A percentile compares a stretch with the other conserved stretches of the same genome.
Conservation (phyloP, 2,888 invertebrate genomes). For the Drosophila melanosoma region DNA sequence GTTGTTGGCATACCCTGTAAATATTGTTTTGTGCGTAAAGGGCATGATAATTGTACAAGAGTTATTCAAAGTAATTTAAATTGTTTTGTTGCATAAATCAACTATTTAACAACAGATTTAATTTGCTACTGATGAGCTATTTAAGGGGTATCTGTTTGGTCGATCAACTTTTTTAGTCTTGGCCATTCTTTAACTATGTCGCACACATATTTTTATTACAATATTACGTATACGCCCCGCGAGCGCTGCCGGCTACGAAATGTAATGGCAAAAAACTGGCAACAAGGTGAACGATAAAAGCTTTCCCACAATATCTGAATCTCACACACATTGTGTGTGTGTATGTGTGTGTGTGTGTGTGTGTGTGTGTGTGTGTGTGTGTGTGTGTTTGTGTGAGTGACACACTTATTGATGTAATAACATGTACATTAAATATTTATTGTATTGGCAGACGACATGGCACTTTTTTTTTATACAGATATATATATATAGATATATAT, state of each 20-base stretch:
- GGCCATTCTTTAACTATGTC: slow-evolving; percentile 1
- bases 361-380: slow-evolving; percentile 6
- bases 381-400: slow-evolving; percentile 56
- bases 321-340: slow-evolving; percentile 2
- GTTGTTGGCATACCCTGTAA: slow-evolving; percentile 21
- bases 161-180: not conserved
- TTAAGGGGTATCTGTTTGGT: not conserved
- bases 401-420: slow-evolving; percentile 78
- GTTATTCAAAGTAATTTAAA: not conserved
- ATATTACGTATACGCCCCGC: slow-evolving; percentile 65
- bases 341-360: slow-evolving; percentile 4
- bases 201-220: slow-evolving; percentile 36
- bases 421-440: slow-evolving; percentile 80
- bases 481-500: not conserved
- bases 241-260: slow-evolving; percentile 52
- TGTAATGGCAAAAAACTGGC: slow-evolving; percentile 48
- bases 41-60: not conserved
- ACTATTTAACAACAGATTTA: not conserved
- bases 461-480: slow-evolving; percentile 57
- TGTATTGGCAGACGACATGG: slow-evolving; percentile 80
- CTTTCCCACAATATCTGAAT: slow-evolving; percentile 57
- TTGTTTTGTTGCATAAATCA: not conserved
- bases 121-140: accelerated
- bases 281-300: slow-evolving; percentile 74
- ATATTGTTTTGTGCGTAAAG: not conserved